Percentiles rank a stretch among this genome's conserved stretches.
Evolutionary conservation across 2,113 vertebrate species (phyloP).

Genomic region (Columbina picui): DNA sequence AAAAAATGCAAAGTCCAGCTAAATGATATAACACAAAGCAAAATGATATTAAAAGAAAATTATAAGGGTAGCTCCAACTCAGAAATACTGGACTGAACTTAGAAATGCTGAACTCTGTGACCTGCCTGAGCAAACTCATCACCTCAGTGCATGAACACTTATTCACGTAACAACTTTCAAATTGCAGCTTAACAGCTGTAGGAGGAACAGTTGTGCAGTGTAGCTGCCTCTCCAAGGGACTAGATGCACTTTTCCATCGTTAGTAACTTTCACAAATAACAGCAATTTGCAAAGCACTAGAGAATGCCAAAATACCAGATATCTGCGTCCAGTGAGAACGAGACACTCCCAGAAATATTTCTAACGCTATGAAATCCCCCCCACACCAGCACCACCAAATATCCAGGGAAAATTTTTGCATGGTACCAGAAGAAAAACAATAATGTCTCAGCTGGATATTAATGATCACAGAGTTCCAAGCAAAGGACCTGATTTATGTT

Average conservation of each 20-base stretch:
- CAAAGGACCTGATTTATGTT: neutral
- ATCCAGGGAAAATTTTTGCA: neutral
- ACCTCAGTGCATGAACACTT: neutral
- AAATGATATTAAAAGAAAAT: neutral
- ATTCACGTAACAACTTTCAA: neutral
- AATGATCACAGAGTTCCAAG: neutral
- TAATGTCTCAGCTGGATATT: neutral
- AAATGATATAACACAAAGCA: neutral
- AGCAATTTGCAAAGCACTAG: neutral
- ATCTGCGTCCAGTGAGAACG: neutral
- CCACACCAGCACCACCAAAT: neutral
- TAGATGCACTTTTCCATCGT: neutral
- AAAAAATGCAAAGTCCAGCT: neutral
- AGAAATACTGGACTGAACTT: neutral
- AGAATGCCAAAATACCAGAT: neutral
- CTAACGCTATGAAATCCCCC: neutral
- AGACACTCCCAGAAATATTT: conserved; percentile 36
- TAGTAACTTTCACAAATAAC: neutral
- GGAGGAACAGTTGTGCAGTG: neutral
- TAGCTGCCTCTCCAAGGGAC: neutral
- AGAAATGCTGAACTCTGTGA: neutral
- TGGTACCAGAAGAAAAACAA: neutral
- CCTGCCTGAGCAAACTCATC: neutral
- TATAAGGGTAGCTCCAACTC: neutral
- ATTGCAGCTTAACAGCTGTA: neutral